Percentiles rank a stretch among this genome's conserved stretches.
Evolutionary conservation across 2,888 invertebrate species (phyloP).

Genomic region (Penaeus monodon): DNA sequence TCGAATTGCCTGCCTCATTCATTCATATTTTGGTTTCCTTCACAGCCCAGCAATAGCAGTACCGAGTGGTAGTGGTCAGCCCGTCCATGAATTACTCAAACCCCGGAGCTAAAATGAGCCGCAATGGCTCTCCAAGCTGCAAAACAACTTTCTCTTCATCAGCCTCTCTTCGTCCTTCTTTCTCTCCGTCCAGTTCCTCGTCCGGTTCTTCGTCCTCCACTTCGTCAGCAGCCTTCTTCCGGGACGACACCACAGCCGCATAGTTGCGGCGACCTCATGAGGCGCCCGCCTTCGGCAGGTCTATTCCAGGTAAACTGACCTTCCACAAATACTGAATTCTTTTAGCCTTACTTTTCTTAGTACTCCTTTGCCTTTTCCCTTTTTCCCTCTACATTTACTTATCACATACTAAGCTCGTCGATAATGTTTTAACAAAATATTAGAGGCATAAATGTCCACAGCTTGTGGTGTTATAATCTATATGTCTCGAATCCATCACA

Average conservation of each 20-base stretch:
- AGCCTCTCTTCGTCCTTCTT: conserved; percentile 34
- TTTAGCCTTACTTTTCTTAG: neutral
- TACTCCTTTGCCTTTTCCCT: neutral
- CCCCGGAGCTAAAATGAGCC: conserved; percentile 47
- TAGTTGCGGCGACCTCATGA: conserved; percentile 59
- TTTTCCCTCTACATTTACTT: no score
- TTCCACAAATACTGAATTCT: no score
- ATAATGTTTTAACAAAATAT: no score
- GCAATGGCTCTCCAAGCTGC: conserved; percentile 58
- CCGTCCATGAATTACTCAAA: conserved; percentile 46
- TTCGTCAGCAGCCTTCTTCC: conserved; percentile 59
- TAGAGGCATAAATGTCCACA: no score
- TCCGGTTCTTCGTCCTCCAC: conserved; percentile 41
- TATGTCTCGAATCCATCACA: no score
- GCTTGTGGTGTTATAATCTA: no score
- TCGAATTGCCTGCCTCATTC: no score
- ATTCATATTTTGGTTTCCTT: neutral
- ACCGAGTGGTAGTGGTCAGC: conserved; percentile 18
- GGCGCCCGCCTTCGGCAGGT: conserved; percentile 59
- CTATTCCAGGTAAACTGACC: conserved; percentile 39
- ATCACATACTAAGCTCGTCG: no score
- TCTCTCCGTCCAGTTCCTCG: conserved; percentile 37
- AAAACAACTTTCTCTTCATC: conserved; percentile 42
- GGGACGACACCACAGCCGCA: conserved; percentile 57
- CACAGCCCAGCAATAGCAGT: neutral